Evolutionary conservation across 2,113 vertebrate species (phyloP).

Genomic region (pig (Sus scrofa)): DNA sequence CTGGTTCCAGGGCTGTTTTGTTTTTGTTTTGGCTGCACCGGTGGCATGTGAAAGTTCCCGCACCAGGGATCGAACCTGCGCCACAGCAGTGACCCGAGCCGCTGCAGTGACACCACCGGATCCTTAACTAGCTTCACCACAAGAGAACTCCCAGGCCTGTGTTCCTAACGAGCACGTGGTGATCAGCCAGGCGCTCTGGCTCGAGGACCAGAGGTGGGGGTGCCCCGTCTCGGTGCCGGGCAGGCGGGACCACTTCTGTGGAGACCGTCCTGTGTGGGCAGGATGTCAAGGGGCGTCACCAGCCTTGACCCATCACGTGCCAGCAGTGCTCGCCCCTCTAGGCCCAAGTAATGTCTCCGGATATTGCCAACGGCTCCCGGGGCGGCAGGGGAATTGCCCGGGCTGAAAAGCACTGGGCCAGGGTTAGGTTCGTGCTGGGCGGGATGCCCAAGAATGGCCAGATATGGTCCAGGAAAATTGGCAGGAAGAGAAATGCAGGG

Average conservation of each 20-base stretch:
- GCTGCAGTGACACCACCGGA: too few species aligned
- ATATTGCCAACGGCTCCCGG: too few species aligned
- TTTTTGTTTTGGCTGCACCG: too few species aligned
- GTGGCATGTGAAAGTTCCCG: too few species aligned
- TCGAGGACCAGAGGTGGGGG: accelerated
- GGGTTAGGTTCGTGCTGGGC: background rate
- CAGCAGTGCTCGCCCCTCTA: background rate
- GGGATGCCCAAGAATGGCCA: background rate
- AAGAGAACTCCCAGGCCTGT: too few species aligned
- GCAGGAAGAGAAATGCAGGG: background rate
- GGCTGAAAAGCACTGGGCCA: background rate
- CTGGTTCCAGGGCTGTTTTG: background rate
- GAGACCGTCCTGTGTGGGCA: accelerated
- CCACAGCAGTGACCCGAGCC: too few species aligned
- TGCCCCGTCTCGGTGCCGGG: background rate
- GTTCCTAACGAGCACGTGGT: background rate
- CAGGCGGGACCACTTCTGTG: accelerated
- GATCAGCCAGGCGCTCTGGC: background rate
- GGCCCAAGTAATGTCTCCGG: background rate
- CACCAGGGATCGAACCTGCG: too few species aligned
- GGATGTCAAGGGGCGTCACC: background rate
- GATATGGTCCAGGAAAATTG: too few species aligned
- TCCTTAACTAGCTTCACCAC: too few species aligned
- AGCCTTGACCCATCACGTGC: background rate
- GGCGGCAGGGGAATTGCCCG: background rate